phyloP scores from a whole-genome alignment of 2,113 vertebrate species.

The Cavia aperea region DNA sequence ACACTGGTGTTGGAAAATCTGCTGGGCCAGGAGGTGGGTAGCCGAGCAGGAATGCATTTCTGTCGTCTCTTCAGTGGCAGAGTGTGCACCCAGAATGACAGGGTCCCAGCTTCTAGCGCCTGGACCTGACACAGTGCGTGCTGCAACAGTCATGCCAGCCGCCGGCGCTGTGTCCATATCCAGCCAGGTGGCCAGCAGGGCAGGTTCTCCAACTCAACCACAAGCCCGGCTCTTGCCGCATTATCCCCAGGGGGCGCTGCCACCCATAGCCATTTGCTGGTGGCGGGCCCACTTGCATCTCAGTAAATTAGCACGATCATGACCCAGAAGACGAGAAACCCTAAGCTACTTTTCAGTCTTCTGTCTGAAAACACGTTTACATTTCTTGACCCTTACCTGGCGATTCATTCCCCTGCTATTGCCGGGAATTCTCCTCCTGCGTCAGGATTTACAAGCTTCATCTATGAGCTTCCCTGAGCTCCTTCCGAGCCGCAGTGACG shows the following conservation, averaged over 20 bases:
- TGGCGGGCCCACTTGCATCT: constrained; percentile 39
- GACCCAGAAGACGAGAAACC: constrained; percentile 61
- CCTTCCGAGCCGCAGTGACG: constrained; percentile 53
- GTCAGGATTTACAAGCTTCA: constrained; percentile 61
- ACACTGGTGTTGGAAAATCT: constrained; percentile 50
- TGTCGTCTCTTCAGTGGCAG: constrained; percentile 58
- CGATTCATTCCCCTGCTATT: constrained; percentile 61
- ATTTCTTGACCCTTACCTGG: constrained; percentile 71
- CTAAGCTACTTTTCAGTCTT: constrained; percentile 66
- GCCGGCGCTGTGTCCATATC: neutral
- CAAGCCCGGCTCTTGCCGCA: constrained; percentile 13
- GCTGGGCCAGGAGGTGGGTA: constrained; percentile 39
- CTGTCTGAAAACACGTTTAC: constrained; percentile 70
- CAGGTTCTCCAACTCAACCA: constrained; percentile 32
- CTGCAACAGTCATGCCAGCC: neutral
- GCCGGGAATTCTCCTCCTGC: constrained; percentile 56
- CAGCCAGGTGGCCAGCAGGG: neutral
- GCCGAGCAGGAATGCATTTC: constrained; percentile 51
- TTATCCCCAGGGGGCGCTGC: constrained; percentile 21
- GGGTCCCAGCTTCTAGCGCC: constrained; percentile 13
- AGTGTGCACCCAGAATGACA: constrained; percentile 40
- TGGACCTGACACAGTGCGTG: neutral
- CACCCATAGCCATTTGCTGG: constrained; percentile 52
- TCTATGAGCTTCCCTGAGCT: constrained; percentile 46
- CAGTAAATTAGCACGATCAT: constrained; percentile 68